Conservation (phyloP, 1,140 invertebrate species). For the Penaeus japonicus region DNA sequence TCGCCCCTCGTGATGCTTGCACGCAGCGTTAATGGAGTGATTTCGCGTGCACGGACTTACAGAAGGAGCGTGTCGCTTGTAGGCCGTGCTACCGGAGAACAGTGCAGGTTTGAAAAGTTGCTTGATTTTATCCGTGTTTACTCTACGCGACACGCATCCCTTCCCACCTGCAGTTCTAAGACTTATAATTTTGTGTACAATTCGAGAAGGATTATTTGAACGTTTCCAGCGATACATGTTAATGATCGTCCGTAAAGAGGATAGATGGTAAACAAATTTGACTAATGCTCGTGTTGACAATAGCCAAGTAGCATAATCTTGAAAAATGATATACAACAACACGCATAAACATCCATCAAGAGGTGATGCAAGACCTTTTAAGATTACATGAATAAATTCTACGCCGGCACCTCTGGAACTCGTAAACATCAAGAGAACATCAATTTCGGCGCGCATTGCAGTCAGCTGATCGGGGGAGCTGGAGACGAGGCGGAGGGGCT, state of each 20-base stretch:
- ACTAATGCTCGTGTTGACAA: no score
- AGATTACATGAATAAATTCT: slow-evolving; percentile 10
- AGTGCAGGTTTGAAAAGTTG: no score
- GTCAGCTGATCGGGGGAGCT: background rate
- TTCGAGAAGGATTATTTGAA: background rate
- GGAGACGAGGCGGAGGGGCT: background rate
- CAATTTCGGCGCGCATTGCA: slow-evolving; percentile 26
- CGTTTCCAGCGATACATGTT: background rate
- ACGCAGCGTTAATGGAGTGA: background rate
- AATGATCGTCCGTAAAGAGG: no score
- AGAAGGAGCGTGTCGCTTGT: no score
- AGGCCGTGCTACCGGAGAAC: no score
- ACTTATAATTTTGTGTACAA: slow-evolving; percentile 21
- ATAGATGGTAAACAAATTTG: no score
- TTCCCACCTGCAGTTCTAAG: slow-evolving; percentile 13
- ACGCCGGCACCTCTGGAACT: slow-evolving; percentile 3
- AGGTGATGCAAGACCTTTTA: background rate
- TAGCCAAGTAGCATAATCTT: no score
- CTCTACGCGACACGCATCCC: background rate
- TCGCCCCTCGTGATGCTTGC: background rate
- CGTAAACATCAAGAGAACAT: slow-evolving; percentile 24
- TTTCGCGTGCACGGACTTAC: background rate
- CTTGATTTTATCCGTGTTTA: background rate
- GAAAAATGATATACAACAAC: background rate
- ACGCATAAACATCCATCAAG: background rate